Evolutionary conservation across 1,140 invertebrate species (phyloP).

Genomic region (Zaprionus gabonicus): DNA sequence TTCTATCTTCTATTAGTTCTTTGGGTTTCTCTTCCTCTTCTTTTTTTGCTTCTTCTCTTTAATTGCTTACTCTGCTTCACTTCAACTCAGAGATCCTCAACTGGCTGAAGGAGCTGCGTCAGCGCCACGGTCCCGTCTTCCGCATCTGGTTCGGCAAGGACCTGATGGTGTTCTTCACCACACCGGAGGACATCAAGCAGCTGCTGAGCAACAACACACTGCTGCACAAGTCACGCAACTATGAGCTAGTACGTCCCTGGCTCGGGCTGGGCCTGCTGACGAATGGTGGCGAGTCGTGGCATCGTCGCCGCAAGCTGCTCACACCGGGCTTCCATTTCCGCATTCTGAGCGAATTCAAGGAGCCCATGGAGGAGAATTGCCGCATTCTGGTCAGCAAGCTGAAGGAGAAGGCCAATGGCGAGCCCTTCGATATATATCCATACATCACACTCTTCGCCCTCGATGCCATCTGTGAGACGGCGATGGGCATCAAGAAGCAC

Average conservation of each 20-base stretch:
- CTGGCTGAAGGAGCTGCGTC: slow-evolving; percentile 61
- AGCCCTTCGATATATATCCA: slow-evolving; percentile 87
- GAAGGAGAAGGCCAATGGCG: slow-evolving; percentile 64
- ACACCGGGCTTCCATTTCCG: slow-evolving; percentile 96
- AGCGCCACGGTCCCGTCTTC: slow-evolving; percentile 66
- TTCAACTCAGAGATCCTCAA: slow-evolving; percentile 52
- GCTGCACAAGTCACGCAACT: slow-evolving; percentile 85
- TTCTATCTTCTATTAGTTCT: background rate
- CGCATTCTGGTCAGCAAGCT: slow-evolving; percentile 76
- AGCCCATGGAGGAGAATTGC: slow-evolving; percentile 86
- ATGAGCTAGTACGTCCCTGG: slow-evolving; percentile 88
- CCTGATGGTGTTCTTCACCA: slow-evolving; percentile 71
- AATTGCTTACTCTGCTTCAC: background rate
- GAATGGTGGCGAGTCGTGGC: slow-evolving; percentile 91
- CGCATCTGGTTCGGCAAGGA: slow-evolving; percentile 83
- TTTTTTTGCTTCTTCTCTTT: background rate
- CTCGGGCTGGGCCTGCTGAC: slow-evolving; percentile 88
- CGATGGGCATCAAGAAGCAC: slow-evolving; percentile 91
- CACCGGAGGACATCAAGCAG: slow-evolving; percentile 82
- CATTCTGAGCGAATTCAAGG: slow-evolving; percentile 91
- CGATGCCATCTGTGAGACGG: slow-evolving; percentile 92
- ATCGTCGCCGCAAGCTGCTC: slow-evolving; percentile 90
- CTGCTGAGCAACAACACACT: slow-evolving; percentile 87
- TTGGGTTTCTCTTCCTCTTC: background rate
- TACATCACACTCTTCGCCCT: slow-evolving; percentile 90